phyloP scores from a whole-genome alignment of 2,113 vertebrate species.

The Saimiri boliviensis region DNA sequence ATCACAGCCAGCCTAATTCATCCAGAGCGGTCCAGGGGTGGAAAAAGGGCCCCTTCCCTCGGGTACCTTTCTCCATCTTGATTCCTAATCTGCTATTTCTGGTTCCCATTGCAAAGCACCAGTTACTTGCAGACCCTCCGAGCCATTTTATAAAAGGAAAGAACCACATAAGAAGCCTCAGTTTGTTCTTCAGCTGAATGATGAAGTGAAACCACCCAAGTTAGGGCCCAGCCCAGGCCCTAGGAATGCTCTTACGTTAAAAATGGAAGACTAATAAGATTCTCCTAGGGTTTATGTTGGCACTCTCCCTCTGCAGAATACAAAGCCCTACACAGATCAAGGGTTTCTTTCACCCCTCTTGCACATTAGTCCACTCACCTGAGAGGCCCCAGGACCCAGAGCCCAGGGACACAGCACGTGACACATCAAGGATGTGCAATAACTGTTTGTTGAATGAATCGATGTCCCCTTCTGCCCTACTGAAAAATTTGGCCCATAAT shows the following conservation, averaged over 20 bases:
- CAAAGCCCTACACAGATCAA: neutral
- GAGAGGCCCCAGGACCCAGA: neutral
- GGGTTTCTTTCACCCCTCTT: neutral
- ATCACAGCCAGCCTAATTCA: neutral
- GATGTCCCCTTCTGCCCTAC: neutral
- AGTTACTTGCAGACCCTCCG: neutral
- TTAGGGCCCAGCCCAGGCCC: neutral
- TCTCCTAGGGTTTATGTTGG: neutral
- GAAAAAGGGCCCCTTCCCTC: neutral
- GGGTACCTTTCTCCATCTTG: neutral
- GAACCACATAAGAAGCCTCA: neutral
- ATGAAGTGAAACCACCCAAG: slow-evolving; percentile 11
- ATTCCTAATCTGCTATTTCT: neutral
- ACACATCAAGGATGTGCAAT: neutral
- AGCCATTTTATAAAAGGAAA: slow-evolving; percentile 27
- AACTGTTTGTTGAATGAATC: neutral
- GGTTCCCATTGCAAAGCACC: neutral
- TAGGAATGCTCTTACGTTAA: neutral
- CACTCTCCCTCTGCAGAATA: neutral
- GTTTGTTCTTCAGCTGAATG: neutral
- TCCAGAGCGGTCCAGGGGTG: neutral
- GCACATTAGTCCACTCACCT: neutral
- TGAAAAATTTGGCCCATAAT: neutral
- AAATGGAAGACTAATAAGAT: slow-evolving; percentile 31
- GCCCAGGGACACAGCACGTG: neutral